Percentiles rank a stretch among this genome's conserved stretches.
These are phyloP conservation scores for Rhopalosiphum nymphaeae DNA, from an alignment of 2,888 invertebrate species.

Conservation along the genomic window DNA sequence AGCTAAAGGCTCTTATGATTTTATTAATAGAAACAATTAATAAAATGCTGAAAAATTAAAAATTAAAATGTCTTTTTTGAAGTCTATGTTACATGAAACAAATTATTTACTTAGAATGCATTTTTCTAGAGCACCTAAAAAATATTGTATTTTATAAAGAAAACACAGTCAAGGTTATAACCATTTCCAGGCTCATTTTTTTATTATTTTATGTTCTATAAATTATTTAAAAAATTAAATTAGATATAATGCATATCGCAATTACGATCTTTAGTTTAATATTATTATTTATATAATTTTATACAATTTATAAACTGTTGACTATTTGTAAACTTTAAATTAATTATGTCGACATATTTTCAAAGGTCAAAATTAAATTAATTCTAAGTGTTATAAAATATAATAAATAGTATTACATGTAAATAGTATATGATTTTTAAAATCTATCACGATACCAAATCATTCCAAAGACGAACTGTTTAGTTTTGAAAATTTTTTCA, in stretches of 20 bases:
- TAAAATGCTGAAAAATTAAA: not conserved
- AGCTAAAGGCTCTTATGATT: not conserved
- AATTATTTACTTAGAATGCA: not conserved
- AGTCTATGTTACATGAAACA: too few relatives aligned
- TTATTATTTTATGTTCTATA: not conserved
- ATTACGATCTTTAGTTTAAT: not conserved
- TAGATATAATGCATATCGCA: not conserved
- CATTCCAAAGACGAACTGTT: not conserved
- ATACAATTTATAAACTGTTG: not conserved
- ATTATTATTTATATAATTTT: not conserved
- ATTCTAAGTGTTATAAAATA: not conserved
- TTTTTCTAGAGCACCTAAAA: not conserved
- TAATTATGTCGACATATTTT: too few relatives aligned
- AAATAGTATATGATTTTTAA: not conserved
- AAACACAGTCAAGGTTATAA: not conserved
- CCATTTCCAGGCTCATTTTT: not conserved
- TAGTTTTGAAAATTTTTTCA: not conserved
- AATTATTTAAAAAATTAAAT: not conserved
- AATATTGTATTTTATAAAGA: not conserved
- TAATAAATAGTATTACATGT: not conserved
- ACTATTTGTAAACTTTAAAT: too few relatives aligned
- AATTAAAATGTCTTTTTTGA: not conserved
- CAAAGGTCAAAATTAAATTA: too few relatives aligned
- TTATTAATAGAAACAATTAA: too few relatives aligned
- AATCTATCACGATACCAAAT: not conserved